Evolutionary conservation across 2,888 invertebrate species (phyloP).

Genomic region (Noctua fimbriata): DNA sequence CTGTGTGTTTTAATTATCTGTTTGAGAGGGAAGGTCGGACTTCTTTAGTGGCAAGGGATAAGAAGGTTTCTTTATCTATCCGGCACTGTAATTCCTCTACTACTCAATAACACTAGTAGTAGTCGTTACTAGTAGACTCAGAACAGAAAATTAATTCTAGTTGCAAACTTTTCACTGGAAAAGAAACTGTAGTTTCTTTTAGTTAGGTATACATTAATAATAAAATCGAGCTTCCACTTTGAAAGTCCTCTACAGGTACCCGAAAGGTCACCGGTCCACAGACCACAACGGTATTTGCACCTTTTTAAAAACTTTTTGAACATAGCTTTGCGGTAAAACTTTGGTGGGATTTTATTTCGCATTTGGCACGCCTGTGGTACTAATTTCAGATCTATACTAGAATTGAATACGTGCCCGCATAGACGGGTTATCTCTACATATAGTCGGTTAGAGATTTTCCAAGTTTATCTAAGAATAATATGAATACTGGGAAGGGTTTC

Average conservation of each 20-base stretch:
- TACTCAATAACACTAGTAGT: slow-evolving; percentile 16
- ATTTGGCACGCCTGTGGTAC: slow-evolving; percentile 41
- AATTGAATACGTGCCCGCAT: slow-evolving; percentile 54
- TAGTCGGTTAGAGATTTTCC: slow-evolving; percentile 57
- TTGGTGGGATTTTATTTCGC: slow-evolving; percentile 55
- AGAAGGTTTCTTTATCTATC: slow-evolving; percentile 53
- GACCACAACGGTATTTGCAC: slow-evolving; percentile 57
- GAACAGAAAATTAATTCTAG: slow-evolving; percentile 40
- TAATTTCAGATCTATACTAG: slow-evolving; percentile 51
- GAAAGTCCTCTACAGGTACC: slow-evolving; percentile 32
- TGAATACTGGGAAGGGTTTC: slow-evolving; percentile 72
- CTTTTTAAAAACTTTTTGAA: slow-evolving; percentile 58
- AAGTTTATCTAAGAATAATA: slow-evolving; percentile 70
- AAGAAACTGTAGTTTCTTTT: slow-evolving; percentile 38
- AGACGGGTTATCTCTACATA: slow-evolving; percentile 44
- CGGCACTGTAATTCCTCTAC: slow-evolving; percentile 30
- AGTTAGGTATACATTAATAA: slow-evolving; percentile 38
- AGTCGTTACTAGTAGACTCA: slow-evolving; percentile 10
- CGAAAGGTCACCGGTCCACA: slow-evolving; percentile 41
- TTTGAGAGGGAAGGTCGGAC: slow-evolving; percentile 46
- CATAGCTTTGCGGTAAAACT: slow-evolving; percentile 53
- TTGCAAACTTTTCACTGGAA: slow-evolving; percentile 31
- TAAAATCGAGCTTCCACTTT: slow-evolving; percentile 40
- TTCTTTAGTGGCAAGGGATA: slow-evolving; percentile 45
- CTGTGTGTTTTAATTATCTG: slow-evolving; percentile 64